Evolutionary conservation across 2,113 vertebrate species (phyloP).

Genomic region (Hypanus sabinus): DNA sequence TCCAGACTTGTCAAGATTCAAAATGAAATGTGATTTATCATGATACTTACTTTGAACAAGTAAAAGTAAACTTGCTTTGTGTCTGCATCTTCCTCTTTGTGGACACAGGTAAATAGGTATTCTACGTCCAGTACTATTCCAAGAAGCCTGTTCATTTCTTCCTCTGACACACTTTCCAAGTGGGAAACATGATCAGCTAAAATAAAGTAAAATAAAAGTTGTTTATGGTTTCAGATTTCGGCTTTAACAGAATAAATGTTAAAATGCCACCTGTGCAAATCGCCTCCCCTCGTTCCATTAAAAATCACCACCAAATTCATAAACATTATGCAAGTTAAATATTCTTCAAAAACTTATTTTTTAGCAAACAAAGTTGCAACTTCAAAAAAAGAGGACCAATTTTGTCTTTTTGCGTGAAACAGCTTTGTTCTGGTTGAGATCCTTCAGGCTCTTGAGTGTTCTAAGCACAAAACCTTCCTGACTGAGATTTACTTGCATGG

Average conservation of each 20-base stretch:
- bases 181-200: conserved; percentile 93
- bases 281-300: background rate
- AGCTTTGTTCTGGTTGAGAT: no score
- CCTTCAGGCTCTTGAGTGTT: no score
- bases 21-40: background rate
- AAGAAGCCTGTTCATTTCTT: conserved; percentile 90
- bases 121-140: conserved; percentile 94
- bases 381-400: no score
- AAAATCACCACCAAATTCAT: background rate
- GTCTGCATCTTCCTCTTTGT: conserved; percentile 96
- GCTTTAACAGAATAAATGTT: conserved; percentile 15
- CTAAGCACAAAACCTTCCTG: no score
- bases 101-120: conserved; percentile 92
- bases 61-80: conserved; percentile 99
- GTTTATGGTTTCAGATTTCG: background rate
- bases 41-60: conserved; percentile 83
- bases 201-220: background rate
- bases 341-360: no score
- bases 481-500: no score
- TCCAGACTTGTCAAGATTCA: no score
- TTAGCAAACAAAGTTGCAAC: no score
- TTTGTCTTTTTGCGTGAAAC: no score
- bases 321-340: background rate
- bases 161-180: conserved; percentile 88
- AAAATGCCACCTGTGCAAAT: background rate